Conservation (phyloP, 2,113 vertebrate species). For the Epinephelus moara region DNA sequence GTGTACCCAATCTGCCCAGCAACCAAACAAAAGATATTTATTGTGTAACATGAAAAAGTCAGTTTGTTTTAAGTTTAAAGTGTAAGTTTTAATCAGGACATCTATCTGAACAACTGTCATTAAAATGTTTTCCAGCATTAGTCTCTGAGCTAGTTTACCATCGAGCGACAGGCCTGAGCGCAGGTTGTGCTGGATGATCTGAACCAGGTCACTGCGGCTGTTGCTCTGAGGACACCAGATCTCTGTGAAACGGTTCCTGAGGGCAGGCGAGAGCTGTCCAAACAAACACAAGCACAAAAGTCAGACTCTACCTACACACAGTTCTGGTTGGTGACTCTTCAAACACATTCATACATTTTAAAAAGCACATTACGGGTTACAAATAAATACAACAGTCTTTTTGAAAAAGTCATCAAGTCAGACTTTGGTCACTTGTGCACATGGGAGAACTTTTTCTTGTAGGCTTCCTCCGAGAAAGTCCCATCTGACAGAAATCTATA, state of each 20-base stretch:
- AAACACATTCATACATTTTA: background rate
- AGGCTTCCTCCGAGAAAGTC: no score
- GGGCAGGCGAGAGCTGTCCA: constrained; percentile 93
- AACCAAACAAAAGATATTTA: no score
- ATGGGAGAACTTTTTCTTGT: no score
- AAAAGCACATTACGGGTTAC: background rate
- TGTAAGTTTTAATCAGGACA: background rate
- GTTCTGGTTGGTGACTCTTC: background rate
- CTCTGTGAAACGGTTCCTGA: constrained; percentile 98
- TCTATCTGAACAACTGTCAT: background rate
- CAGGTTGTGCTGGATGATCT: constrained; percentile 94
- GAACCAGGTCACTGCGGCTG: constrained; percentile 89
- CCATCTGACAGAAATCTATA: no score
- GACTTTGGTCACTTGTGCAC: background rate
- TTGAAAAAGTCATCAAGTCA: background rate
- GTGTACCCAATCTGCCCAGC: no score
- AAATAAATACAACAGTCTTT: background rate
- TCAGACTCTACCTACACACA: background rate
- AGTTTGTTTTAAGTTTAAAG: no score
- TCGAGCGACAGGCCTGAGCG: constrained; percentile 86
- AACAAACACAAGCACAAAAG: background rate
- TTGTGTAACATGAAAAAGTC: no score
- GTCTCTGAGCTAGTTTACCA: constrained; percentile 59
- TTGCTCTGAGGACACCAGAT: constrained; percentile 97
- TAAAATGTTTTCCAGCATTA: background rate